Conservation (phyloP, 2,888 invertebrate genomes). For the Habrosyne pyritoides region DNA sequence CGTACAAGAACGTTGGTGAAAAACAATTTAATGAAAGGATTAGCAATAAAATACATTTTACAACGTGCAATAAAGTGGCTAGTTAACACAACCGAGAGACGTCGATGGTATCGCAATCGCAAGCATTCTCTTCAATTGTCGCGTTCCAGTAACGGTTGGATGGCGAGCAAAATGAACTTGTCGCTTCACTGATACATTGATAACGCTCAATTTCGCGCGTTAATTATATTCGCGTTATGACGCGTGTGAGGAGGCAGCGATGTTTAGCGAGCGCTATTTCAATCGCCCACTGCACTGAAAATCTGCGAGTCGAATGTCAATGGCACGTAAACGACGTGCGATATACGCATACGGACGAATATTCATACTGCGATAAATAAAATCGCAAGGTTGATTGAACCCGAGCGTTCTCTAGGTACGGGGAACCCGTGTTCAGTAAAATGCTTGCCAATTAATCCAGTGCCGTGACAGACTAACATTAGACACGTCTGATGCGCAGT, state of each 20-base stretch:
- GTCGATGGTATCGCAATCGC: background rate
- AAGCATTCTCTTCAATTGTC: background rate
- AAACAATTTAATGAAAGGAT: conserved; percentile 18
- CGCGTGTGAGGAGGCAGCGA: conserved; percentile 19
- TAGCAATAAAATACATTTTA: conserved; percentile 11
- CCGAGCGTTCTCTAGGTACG: conserved; percentile 31
- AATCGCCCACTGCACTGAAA: conserved; percentile 48
- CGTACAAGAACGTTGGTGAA: conserved; percentile 18
- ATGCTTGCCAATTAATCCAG: conserved; percentile 46
- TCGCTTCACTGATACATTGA: background rate
- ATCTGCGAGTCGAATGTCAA: conserved; percentile 66
- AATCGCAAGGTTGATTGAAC: conserved; percentile 63
- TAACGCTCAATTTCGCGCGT: conserved; percentile 15
- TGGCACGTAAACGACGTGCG: conserved; percentile 62
- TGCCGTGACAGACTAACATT: conserved; percentile 30
- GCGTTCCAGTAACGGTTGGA: background rate
- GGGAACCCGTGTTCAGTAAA: conserved; percentile 37
- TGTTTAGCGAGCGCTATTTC: conserved; percentile 58
- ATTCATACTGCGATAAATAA: conserved; percentile 55
- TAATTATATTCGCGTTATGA: conserved; percentile 35
- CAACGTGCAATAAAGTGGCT: background rate
- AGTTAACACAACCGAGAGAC: background rate
- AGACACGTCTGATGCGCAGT: conserved; percentile 34
- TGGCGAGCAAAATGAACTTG: background rate
- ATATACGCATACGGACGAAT: conserved; percentile 40